A percentile compares a stretch with the other conserved stretches of the same genome.
Evolutionary conservation across 37 sponge, comb jelly and placozoan genomes (phyloP).

Genomic region (Corticium candelabrum): DNA sequence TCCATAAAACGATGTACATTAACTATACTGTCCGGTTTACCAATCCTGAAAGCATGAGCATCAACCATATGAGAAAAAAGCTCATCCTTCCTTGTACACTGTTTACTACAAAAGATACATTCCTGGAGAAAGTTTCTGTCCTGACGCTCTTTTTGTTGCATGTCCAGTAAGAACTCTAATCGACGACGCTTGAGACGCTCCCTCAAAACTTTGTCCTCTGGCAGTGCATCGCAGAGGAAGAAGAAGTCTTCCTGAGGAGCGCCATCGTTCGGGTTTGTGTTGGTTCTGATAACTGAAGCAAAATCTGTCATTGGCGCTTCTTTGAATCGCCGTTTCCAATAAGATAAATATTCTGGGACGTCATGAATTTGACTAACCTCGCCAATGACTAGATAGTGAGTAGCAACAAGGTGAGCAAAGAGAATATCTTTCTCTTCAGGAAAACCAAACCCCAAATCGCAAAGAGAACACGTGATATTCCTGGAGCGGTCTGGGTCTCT

Average conservation of each 20-base stretch:
- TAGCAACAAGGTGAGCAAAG: background rate
- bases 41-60: constrained; percentile 65
- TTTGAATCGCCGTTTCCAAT: constrained; percentile 40
- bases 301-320: constrained; percentile 21
- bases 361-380: background rate
- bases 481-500: background rate
- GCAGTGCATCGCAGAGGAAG: constrained; percentile 41
- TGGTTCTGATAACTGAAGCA: constrained; percentile 42
- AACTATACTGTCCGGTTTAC: constrained; percentile 71
- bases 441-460: background rate
- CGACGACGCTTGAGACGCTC: constrained; percentile 19
- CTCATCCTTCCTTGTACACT: constrained; percentile 29
- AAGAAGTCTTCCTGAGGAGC: constrained; percentile 37
- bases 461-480: background rate
- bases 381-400: constrained; percentile 5
- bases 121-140: constrained; percentile 17
- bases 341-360: constrained; percentile 3
- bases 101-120: constrained; percentile 61
- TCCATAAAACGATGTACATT: constrained; percentile 59
- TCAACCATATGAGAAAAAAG: constrained; percentile 66
- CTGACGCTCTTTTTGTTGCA: constrained; percentile 52
- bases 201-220: constrained; percentile 51
- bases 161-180: constrained; percentile 38
- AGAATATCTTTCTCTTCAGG: background rate
- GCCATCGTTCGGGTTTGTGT: constrained; percentile 14